Conservation (phyloP, 2,888 invertebrate genomes). For the Conistra vaccinii region DNA sequence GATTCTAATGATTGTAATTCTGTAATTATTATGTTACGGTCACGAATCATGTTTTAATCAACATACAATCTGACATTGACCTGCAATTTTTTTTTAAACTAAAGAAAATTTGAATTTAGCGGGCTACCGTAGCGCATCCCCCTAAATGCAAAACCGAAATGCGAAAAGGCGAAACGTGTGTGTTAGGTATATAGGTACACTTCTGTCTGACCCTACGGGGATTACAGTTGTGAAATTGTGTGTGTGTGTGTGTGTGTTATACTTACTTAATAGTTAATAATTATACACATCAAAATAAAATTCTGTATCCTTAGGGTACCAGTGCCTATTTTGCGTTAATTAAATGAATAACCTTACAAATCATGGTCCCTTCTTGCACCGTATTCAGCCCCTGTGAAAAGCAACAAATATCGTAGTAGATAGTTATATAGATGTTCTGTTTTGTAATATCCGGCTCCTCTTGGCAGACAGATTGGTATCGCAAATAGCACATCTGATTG, state of each 20-base stretch:
- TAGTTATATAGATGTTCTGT: conserved; percentile 17
- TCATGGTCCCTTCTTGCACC: not conserved
- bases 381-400: not conserved
- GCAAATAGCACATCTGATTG: conserved; percentile 43
- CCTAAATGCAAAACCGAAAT: not conserved
- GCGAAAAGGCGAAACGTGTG: not conserved
- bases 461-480: conserved; percentile 39
- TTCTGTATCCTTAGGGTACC: not conserved
- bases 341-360: not conserved
- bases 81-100: too few relatives aligned
- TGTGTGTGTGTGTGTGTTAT: too few relatives aligned
- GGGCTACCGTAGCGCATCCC: too few relatives aligned
- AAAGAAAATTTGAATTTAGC: too few relatives aligned
- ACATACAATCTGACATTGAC: too few relatives aligned
- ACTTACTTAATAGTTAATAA: not conserved
- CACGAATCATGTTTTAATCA: too few relatives aligned
- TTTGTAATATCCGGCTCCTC: conserved; percentile 35
- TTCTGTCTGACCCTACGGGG: too few relatives aligned
- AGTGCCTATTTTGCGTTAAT: not conserved
- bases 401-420: not conserved
- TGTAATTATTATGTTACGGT: too few relatives aligned
- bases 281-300: not conserved
- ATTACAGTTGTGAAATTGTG: too few relatives aligned
- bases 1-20: too few relatives aligned
- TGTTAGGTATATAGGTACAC: too few relatives aligned